Percentiles rank a stretch among this genome's conserved stretches.
phyloP scores from a whole-genome alignment of 2,888 invertebrate species.

The Troglohyphantes excavatus region DNA sequence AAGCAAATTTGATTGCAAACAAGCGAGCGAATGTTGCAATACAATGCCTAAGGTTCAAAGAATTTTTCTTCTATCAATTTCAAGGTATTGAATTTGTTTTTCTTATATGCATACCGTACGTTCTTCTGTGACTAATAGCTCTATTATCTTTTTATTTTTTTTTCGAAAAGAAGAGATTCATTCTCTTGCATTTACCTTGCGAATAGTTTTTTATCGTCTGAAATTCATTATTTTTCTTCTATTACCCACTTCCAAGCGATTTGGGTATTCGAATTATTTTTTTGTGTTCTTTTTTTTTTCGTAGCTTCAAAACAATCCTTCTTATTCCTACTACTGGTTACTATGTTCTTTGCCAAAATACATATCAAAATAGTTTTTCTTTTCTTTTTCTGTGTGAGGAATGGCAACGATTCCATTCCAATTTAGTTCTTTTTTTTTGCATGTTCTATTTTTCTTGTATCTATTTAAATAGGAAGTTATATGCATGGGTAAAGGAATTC shows the following conservation, averaged over 20 bases:
- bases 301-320: conserved; percentile 3
- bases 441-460: conserved; percentile 3
- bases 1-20: neutral
- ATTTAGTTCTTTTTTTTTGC: conserved; percentile 41
- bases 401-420: conserved; percentile 46
- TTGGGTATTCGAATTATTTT: conserved; percentile 10
- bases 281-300: neutral
- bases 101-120: neutral
- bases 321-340: conserved; percentile 4
- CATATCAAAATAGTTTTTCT: neutral
- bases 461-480: conserved; percentile 43
- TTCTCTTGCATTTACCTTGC: conserved; percentile 2
- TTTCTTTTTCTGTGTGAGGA: conserved; percentile 14
- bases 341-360: conserved; percentile 2
- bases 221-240: conserved; percentile 42
- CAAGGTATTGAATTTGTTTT: conserved; percentile 45
- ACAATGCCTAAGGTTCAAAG: neutral
- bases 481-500: conserved; percentile 25
- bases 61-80: neutral
- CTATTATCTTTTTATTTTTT: conserved; percentile 47
- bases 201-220: conserved; percentile 17
- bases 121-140: conserved; percentile 56
- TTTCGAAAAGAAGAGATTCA: neutral
- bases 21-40: neutral
- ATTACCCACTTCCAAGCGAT: conserved; percentile 16